These are phyloP conservation scores for Tychaedon coryphoeus DNA, from an alignment of 2,113 vertebrate species.

Conservation along the genomic window DNA sequence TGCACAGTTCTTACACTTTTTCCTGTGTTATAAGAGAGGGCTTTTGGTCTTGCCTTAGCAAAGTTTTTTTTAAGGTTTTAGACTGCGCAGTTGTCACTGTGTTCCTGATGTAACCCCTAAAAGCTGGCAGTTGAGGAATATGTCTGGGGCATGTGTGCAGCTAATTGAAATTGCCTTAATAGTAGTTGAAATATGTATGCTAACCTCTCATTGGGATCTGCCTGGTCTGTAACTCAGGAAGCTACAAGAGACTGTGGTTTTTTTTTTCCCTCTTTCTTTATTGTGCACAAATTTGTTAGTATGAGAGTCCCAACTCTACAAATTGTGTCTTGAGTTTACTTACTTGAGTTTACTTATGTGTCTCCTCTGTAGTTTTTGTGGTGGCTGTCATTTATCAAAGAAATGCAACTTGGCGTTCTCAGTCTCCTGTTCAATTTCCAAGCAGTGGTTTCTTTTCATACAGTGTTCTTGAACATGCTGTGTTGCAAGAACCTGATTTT, in stretches of 20 bases:
- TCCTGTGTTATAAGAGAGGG: background rate
- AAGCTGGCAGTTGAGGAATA: background rate
- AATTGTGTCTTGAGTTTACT: background rate
- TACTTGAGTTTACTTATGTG: background rate
- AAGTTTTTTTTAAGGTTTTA: background rate
- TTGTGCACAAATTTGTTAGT: background rate
- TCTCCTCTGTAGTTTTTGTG: background rate
- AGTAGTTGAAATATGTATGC: background rate
- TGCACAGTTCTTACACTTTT: background rate
- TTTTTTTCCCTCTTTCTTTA: background rate
- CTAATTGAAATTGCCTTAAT: background rate
- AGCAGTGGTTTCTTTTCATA: background rate
- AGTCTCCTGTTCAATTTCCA: background rate
- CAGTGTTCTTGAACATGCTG: background rate
- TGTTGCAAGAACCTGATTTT: background rate
- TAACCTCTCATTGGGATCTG: background rate
- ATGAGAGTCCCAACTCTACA: background rate
- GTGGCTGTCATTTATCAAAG: background rate
- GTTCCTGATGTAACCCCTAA: background rate
- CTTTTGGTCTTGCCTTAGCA: background rate
- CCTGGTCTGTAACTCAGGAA: background rate
- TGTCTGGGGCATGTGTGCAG: background rate
- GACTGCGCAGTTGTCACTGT: background rate
- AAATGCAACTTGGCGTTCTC: background rate
- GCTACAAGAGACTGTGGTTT: background rate